These are phyloP conservation scores for Drosophila kepulauana DNA, from an alignment of 1,140 invertebrate genomes.

Conservation along the genomic window DNA sequence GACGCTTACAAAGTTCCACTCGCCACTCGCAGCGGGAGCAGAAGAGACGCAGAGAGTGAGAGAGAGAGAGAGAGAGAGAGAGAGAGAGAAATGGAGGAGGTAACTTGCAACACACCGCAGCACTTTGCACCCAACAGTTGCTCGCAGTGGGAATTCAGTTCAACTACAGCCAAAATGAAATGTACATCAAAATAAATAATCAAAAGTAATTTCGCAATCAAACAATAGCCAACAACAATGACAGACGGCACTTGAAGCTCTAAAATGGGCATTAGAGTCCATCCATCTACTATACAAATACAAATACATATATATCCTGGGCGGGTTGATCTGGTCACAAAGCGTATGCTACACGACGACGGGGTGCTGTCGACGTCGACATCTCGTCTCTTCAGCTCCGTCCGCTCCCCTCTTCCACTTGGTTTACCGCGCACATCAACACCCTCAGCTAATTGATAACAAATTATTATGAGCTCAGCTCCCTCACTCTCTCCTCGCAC, in stretches of 20 bases:
- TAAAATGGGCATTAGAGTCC: slow-evolving; percentile 43
- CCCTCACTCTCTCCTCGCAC: slow-evolving; percentile 54
- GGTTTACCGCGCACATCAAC: slow-evolving; percentile 83
- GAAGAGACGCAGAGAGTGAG: not conserved
- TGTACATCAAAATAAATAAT: slow-evolving; percentile 79
- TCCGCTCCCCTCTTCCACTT: slow-evolving; percentile 63
- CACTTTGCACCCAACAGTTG: slow-evolving; percentile 10
- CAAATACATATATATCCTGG: slow-evolving; percentile 8
- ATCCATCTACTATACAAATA: slow-evolving; percentile 3
- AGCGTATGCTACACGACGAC: slow-evolving; percentile 67
- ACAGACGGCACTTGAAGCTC: slow-evolving; percentile 46
- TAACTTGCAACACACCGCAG: not conserved
- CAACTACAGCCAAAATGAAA: slow-evolving; percentile 48
- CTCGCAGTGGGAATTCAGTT: slow-evolving; percentile 57
- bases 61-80: too few relatives aligned
- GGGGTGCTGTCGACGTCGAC: slow-evolving; percentile 52
- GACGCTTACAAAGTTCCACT: slow-evolving; percentile 66
- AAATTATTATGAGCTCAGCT: slow-evolving; percentile 76
- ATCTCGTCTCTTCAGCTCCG: not conserved
- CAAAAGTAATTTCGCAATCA: slow-evolving; percentile 70
- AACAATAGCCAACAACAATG: slow-evolving; percentile 36
- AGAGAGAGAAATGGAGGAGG: not conserved
- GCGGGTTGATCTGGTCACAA: slow-evolving; percentile 45
- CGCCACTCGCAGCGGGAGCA: not conserved
- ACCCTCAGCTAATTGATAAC: slow-evolving; percentile 83